Conservation (phyloP, 2,797 vertebrate genomes). For the Euthynnus affinis region DNA sequence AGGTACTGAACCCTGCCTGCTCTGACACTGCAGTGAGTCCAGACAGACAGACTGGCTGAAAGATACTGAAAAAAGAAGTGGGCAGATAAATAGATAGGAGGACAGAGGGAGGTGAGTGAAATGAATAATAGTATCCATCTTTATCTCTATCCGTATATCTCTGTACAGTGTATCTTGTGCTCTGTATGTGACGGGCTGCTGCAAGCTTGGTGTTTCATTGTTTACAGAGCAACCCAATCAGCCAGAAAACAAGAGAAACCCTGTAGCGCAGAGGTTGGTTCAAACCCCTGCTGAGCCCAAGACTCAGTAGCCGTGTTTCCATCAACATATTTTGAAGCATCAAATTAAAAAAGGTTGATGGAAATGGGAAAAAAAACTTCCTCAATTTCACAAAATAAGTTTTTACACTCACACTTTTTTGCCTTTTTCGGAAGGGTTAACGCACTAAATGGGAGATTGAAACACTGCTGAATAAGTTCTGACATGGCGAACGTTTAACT, state of each 20-base stretch:
- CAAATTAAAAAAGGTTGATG: no score
- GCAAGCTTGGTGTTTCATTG: slow-evolving; percentile 29
- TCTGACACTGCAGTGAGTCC: slow-evolving; percentile 48
- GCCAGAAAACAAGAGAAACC: slow-evolving; percentile 53
- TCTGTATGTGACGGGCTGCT: slow-evolving; percentile 16
- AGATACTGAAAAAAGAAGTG: slow-evolving; percentile 30
- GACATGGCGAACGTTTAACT: no score
- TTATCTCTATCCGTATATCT: slow-evolving; percentile 19
- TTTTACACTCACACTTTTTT: no score
- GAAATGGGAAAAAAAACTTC: no score
- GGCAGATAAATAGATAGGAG: slow-evolving; percentile 48
- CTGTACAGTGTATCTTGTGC: not conserved
- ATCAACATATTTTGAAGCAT: no score
- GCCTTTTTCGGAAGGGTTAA: no score
- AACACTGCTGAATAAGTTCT: no score
- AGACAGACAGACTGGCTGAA: slow-evolving; percentile 39
- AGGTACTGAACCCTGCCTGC: slow-evolving; percentile 69
- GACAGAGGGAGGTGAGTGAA: slow-evolving; percentile 71
- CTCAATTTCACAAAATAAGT: no score
- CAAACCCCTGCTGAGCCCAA: slow-evolving; percentile 54
- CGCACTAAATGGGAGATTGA: no score
- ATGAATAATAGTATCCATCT: slow-evolving; percentile 19
- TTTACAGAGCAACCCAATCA: slow-evolving; percentile 56
- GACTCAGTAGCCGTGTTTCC: slow-evolving; percentile 1
- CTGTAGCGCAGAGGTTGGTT: slow-evolving; percentile 45